Base-by-base conservation (phyloP, 2,888 invertebrate species). In the Athalia cordata region DNA sequence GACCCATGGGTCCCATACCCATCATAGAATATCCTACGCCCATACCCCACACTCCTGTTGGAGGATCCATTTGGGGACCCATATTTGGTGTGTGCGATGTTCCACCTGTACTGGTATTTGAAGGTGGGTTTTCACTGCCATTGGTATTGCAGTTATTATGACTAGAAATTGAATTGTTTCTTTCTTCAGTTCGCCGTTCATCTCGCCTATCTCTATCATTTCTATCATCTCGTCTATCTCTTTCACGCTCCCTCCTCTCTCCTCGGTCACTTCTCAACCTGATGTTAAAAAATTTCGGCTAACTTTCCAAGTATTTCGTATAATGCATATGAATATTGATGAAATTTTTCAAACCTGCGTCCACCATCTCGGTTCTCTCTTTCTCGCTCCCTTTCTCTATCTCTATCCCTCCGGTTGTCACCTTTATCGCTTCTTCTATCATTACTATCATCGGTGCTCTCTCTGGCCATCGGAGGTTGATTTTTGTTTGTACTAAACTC, bases 401-500 rank as follows among this genome's bases (percentile, higher is more conserved):
- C 89, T 77, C 91, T 89, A 68, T 91, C 92, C 13, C 89, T 85
- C n/a, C 88, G 84, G 57, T 85, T 89, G 3, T 89, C 87, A 77
- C 85, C 87, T 78, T 90, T 90, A 7, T 90, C 89, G 67, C 78
- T 85, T 65, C 88, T 85, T n/a, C 87, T 86, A 43, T 89, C 89
- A 15, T 79, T 84, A 66, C 79, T 83, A 29, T 89, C 90, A 3
- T 88, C 86, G 0, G 85, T 82, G 50, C 83, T 87, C 75, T 90
- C 87, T 7, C 92, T 87, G 15, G 93, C 91, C 84, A 93, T 92
- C 47, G 92, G 92, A 74, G 92, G 92, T 85, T 92, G 93, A 87
- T 92, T 92, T 85, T 93, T 93, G 82, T 91, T 93, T 59, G 91
- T 91, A 83, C 93, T 93, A 86, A 94, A 94, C 84, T 94, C 93